A percentile compares a stretch with the other conserved stretches of the same genome.
phyloP scores from a whole-genome alignment of 2,797 vertebrate species.

The Neosalanx taihuensis region DNA sequence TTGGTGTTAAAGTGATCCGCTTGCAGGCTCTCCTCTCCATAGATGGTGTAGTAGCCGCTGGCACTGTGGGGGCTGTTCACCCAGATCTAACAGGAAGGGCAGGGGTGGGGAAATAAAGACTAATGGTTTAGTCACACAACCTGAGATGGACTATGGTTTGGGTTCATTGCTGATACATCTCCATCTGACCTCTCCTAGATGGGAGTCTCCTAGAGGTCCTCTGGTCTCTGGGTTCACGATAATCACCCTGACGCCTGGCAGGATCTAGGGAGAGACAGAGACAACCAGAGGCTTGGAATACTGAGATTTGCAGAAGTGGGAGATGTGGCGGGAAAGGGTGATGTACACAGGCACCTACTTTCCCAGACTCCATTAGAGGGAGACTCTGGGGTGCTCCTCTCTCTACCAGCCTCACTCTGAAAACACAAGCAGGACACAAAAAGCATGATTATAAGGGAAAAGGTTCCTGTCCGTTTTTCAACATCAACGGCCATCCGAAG shows the following conservation, averaged over 20 bases:
- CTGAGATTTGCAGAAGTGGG: background rate
- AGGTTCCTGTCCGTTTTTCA: background rate
- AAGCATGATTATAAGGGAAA: background rate
- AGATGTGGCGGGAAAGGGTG: background rate
- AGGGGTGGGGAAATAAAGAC: background rate
- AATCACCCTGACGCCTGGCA: constrained; percentile 95
- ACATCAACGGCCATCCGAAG: background rate
- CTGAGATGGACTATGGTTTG: background rate
- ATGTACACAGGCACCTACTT: constrained; percentile 72
- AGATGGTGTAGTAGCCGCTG: constrained; percentile 97
- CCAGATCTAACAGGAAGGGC: constrained; percentile 81
- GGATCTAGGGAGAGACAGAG: constrained; percentile 73
- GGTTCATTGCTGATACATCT: background rate
- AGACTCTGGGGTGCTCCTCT: constrained; percentile 97
- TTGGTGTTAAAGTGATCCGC: constrained; percentile 97
- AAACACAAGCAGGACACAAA: constrained; percentile 14
- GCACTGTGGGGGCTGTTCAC: constrained; percentile 94
- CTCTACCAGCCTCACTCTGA: constrained; percentile 93
- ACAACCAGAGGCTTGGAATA: background rate
- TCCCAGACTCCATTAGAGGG: constrained; percentile 94
- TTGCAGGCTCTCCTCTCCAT: constrained; percentile 93
- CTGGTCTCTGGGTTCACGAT: constrained; percentile 97
- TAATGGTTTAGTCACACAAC: background rate
- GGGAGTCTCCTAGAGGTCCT: constrained; percentile 95
- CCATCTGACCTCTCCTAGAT: constrained; percentile 88